Conservation (phyloP, 2,888 invertebrate species). For the Lamellibrachia columna region DNA sequence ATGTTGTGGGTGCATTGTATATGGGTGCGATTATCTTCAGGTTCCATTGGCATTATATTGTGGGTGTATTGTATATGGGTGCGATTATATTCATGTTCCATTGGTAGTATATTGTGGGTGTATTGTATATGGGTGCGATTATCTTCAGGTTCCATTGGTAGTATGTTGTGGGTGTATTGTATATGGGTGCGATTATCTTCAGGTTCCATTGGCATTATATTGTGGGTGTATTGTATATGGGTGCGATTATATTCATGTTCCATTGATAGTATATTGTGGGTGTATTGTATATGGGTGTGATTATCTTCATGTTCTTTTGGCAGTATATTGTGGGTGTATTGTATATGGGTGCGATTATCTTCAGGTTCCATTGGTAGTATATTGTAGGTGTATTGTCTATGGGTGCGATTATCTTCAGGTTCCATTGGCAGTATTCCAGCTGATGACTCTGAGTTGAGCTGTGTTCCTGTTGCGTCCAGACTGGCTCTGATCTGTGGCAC, state of each 20-base stretch:
- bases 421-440: not conserved
- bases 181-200: not conserved
- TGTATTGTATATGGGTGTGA: too few species aligned
- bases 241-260: not conserved
- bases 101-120: not conserved
- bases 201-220: not conserved
- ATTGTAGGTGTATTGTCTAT: too few species aligned
- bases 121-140: too few species aligned
- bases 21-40: not conserved
- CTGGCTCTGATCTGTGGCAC: conserved; percentile 86
- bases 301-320: too few species aligned
- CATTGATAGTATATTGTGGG: not conserved
- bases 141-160: not conserved
- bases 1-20: too few species aligned
- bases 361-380: not conserved
- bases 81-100: too few species aligned
- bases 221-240: too few species aligned
- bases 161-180: not conserved
- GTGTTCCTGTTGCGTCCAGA: conserved; percentile 38
- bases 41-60: not conserved
- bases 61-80: too few species aligned
- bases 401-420: not conserved
- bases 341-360: not conserved
- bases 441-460: not conserved
- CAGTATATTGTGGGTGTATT: not conserved